Evolutionary conservation across 2,113 vertebrate genomes (phyloP).

Genomic region (Anhinga anhinga): DNA sequence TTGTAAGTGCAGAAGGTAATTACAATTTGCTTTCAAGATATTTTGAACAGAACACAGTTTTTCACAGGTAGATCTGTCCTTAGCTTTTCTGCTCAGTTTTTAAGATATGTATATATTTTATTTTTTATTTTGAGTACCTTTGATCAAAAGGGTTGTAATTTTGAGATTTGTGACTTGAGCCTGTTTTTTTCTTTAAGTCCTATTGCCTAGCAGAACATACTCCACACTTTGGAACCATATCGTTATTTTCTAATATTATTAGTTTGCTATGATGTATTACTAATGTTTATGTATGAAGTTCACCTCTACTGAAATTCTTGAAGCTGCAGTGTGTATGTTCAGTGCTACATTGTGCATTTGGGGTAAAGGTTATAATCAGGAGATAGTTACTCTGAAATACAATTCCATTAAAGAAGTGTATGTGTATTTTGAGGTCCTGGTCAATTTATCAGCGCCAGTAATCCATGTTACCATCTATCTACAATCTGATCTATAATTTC

Average conservation of each 20-base stretch:
- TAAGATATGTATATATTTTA: not conserved
- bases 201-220: not conserved
- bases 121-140: not conserved
- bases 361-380: not conserved
- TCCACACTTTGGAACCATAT: not conserved
- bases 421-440: not conserved
- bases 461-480: not conserved
- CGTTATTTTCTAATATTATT: not conserved
- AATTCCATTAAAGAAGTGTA: not conserved
- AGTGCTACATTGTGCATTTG: not conserved
- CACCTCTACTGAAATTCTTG: not conserved
- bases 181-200: not conserved
- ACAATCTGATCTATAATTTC: not conserved
- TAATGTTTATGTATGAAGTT: not conserved
- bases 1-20: not conserved
- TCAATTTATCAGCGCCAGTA: not conserved
- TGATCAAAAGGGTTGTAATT: not conserved
- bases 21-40: slow-evolving; percentile 2
- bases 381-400: not conserved
- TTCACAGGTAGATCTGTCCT: not conserved
- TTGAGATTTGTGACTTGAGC: not conserved
- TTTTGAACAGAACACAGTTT: not conserved
- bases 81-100: not conserved
- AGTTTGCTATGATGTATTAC: not conserved
- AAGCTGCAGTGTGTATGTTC: not conserved